A percentile compares a stretch with the other conserved stretches of the same genome.
Evolutionary conservation across 2,113 vertebrate genomes (phyloP).

Genomic region (Psilopsiagon aurifrons): DNA sequence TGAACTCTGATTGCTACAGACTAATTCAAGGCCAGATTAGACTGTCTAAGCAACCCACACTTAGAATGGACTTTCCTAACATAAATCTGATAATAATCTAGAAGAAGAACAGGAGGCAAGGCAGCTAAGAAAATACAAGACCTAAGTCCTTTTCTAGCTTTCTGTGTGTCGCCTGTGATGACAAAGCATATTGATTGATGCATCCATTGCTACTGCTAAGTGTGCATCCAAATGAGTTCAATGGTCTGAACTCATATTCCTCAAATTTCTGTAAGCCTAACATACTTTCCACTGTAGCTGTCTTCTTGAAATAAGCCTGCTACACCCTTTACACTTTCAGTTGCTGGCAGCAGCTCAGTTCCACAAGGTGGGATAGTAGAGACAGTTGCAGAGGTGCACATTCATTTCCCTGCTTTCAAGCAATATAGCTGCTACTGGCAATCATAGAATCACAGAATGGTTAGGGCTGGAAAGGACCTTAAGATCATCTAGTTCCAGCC

Average conservation of each 20-base stretch:
- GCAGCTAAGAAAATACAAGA: background rate
- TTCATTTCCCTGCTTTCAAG: background rate
- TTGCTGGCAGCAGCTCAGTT: background rate
- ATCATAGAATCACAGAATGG: background rate
- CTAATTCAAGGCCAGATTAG: background rate
- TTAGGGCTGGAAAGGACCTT: background rate
- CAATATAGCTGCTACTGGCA: background rate
- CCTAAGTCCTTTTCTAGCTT: background rate
- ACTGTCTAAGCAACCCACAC: background rate
- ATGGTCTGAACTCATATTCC: background rate
- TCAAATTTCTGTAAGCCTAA: background rate
- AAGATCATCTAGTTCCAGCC: background rate
- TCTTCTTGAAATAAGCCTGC: background rate
- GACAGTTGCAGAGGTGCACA: background rate
- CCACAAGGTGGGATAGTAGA: background rate
- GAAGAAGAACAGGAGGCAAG: background rate
- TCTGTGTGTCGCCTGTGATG: background rate
- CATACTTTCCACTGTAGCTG: background rate
- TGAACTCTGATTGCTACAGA: background rate
- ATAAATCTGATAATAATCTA: background rate
- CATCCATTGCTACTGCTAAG: background rate
- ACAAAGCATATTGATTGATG: background rate
- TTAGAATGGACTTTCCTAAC: background rate
- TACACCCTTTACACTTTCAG: background rate
- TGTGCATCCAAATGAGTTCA: background rate